Percentiles rank a stretch among this genome's conserved stretches.
phyloP scores from a whole-genome alignment of 2,113 vertebrate species.

The Dasyurus viverrinus region DNA sequence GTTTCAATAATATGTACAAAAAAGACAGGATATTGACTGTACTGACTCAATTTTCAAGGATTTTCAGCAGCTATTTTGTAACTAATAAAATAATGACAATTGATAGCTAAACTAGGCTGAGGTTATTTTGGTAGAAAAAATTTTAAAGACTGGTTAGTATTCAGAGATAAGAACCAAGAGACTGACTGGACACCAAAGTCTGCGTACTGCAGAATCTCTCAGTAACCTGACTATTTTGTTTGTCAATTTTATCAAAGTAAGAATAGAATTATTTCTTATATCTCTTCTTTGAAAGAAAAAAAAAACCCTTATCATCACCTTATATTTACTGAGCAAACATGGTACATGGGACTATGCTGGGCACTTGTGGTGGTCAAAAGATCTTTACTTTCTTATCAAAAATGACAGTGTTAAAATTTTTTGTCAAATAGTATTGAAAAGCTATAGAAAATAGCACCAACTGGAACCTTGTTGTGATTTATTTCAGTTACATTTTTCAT shows the following conservation, averaged over 20 bases:
- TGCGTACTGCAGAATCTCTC: no score
- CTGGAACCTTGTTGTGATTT: background rate
- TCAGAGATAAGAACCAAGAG: background rate
- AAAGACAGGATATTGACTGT: background rate
- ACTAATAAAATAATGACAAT: background rate
- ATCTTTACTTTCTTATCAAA: background rate
- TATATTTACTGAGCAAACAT: background rate
- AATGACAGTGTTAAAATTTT: background rate
- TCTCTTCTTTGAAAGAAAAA: background rate
- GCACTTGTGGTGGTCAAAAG: background rate
- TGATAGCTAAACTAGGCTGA: background rate
- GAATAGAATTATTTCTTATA: background rate
- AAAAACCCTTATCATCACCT: background rate
- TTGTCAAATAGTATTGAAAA: background rate
- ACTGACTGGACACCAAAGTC: background rate
- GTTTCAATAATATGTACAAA: constrained; percentile 26
- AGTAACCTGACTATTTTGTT: background rate
- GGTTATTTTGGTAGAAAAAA: background rate
- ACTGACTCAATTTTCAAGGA: background rate
- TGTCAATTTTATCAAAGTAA: background rate
- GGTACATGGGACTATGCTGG: background rate
- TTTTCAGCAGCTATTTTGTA: background rate
- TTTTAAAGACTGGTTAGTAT: background rate
- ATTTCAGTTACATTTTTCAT: constrained; percentile 3
- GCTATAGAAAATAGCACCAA: background rate